Base-by-base conservation (phyloP, 2,888 invertebrate species). In the Gymnoscelis rufifasciata region DNA sequence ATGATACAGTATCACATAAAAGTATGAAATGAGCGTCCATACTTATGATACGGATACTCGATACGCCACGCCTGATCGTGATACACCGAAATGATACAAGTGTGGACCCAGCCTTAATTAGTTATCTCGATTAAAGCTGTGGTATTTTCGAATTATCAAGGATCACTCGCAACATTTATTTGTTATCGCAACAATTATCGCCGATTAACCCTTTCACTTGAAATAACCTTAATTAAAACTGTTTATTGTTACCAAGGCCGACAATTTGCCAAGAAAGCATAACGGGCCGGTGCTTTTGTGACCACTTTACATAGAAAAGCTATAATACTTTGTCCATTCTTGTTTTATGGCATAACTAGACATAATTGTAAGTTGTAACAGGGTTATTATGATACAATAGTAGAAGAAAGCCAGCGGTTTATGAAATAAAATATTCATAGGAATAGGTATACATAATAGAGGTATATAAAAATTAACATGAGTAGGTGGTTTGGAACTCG, bases 121-220 rank as follows among this genome's bases (percentile, higher is more conserved):
- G n/a, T n/a, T n/a, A n/a, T n/a, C n/a, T n/a, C n/a, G 30, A 14
- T 24, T 26, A 26, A 24, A 13, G 39, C 14, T 40, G 11, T 28
- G 36, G 35, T 36, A 35, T 53, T 27, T 40, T 46, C 43, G 38
- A 38, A 31, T 38, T 57, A 59, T 61, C 68, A 70, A 68, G 68
- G 68, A 55, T 55, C 55, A 50, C 63, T 51, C 54, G 58, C 62
- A 62, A 41, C 60, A 63, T 66, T 70, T 59, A 62, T 35, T 42
- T 48, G 35, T 53, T 51, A 48, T 54, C 48, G 46, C 35, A n/a
- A n/a, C n/a, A n/a, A n/a, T n/a, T n/a, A n/a, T n/a, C n/a, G n/a
- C 23, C 40, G 30, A 35, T 35, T 45, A 36, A 42, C 57, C 57
- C 54, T 57, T 57, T 57, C 57, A 54, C 52, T 51, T 50, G 27